Base-by-base conservation (phyloP, 2,113 vertebrate genomes). In the Limanda limanda region DNA sequence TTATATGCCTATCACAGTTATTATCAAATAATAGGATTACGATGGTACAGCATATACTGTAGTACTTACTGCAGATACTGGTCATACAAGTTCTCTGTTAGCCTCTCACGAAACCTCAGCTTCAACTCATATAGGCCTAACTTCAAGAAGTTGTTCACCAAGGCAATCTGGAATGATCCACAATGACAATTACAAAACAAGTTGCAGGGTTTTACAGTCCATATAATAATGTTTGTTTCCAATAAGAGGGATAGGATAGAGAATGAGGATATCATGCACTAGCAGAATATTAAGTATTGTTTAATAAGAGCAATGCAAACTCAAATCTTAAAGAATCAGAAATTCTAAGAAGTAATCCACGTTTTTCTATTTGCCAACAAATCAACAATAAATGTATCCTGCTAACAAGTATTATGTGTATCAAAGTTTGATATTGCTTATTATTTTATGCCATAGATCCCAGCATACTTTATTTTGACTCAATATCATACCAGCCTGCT, bases 121-220 rank as follows among this genome's bases (percentile, higher is more conserved):
- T 99, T 99, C 86, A 99, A 86, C 73, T 99, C 96, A 74, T 98
- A 97, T 58, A 99, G 90, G 58, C 98, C 98, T 84, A 97, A 94
- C 89, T 99, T 99, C 86, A 99, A 86, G 81, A 99, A 96, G 92
- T 97, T 99, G 94, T 99, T 99, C 73, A 99, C 95, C 90, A 99
- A 85, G 75, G 98, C 96, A 66, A 99, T 98, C 98, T 99, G 93
- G 65, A 93, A 88, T 13, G 45, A 82, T 7, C 51, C 54, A 59
- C 12, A 42, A 42, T 42, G 40, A 42, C 35, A 40, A 11, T 42
- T 11, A 88, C 21, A 66, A 13, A 47, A 65, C 7, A 48, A n/a
- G 51, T 52, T 13, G 12, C 8, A 40, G 0, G 9, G 25, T 55
- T 40, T 40, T 52, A 37, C 1, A 63, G 47, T 17, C 1, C 3